Evolutionary conservation across 2,113 vertebrate genomes (phyloP).

Genomic region (Trochalopteron elliotii): DNA sequence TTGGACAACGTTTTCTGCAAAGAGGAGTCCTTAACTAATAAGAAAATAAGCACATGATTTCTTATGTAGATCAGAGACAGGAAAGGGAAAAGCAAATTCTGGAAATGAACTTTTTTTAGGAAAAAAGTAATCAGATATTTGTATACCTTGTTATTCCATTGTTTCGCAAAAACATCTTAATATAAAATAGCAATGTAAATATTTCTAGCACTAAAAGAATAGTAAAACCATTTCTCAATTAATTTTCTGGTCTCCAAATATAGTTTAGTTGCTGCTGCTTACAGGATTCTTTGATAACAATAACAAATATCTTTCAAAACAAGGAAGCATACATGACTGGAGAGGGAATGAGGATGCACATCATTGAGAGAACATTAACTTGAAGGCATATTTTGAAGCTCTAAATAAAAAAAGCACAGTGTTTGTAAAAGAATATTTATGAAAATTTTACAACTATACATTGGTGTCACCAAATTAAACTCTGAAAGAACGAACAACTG

Average conservation of each 20-base stretch:
- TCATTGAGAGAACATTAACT: not conserved
- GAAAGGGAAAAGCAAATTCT: not conserved
- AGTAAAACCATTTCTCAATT: not conserved
- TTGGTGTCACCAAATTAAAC: not conserved
- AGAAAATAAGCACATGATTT: not conserved
- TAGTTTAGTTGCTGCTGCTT: not conserved
- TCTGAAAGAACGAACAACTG: not conserved
- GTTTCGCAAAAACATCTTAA: not conserved
- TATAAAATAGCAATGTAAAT: not conserved
- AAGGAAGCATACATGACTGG: not conserved
- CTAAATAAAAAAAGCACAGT: not conserved
- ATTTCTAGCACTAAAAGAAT: not conserved
- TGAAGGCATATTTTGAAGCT: not conserved
- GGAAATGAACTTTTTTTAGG: not conserved
- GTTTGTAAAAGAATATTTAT: not conserved
- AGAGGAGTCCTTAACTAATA: not conserved
- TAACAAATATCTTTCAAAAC: not conserved
- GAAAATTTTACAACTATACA: not conserved
- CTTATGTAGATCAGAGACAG: not conserved
- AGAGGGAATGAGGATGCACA: not conserved
- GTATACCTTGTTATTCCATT: not conserved
- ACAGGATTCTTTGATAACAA: not conserved
- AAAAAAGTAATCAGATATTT: not conserved
- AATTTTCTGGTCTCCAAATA: not conserved
- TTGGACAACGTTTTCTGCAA: not conserved